Evolutionary conservation across 2,888 invertebrate species (phyloP).

Genomic region (Xanthorhoe designata): DNA sequence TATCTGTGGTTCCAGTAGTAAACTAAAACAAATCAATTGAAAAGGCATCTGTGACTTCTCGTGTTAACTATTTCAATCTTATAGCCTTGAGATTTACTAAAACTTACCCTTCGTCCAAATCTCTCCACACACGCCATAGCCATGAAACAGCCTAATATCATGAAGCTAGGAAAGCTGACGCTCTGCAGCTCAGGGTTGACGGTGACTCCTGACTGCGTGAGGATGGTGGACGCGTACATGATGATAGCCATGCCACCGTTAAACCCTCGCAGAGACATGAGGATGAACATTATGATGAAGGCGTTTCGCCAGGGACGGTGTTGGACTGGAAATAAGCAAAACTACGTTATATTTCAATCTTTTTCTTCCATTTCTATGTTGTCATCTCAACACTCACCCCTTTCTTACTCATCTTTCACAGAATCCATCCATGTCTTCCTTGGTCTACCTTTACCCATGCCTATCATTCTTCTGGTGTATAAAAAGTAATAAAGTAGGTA

Average conservation of each 20-base stretch:
- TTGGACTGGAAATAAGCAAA: constrained; percentile 49
- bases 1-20: too few relatives aligned
- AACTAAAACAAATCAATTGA: too few relatives aligned
- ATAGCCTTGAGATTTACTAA: background rate
- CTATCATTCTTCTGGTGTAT: too few relatives aligned
- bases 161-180: constrained; percentile 64
- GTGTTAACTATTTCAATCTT: too few relatives aligned
- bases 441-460: too few relatives aligned
- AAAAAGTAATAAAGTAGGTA: too few relatives aligned
- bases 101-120: constrained; percentile 66
- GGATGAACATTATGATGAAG: constrained; percentile 48
- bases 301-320: constrained; percentile 57
- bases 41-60: too few relatives aligned
- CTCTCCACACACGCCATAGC: constrained; percentile 66
- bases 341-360: background rate
- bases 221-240: constrained; percentile 62
- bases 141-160: constrained; percentile 63
- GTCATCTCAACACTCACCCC: too few relatives aligned
- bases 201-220: constrained; percentile 61
- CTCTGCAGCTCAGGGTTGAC: constrained; percentile 65
- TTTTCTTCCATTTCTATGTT: too few relatives aligned
- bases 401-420: too few relatives aligned
- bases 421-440: too few relatives aligned
- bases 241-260: constrained; percentile 64
- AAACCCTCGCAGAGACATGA: constrained; percentile 49